phyloP scores from a whole-genome alignment of 2,797 vertebrate genomes.

The Acanthurus tractus region DNA sequence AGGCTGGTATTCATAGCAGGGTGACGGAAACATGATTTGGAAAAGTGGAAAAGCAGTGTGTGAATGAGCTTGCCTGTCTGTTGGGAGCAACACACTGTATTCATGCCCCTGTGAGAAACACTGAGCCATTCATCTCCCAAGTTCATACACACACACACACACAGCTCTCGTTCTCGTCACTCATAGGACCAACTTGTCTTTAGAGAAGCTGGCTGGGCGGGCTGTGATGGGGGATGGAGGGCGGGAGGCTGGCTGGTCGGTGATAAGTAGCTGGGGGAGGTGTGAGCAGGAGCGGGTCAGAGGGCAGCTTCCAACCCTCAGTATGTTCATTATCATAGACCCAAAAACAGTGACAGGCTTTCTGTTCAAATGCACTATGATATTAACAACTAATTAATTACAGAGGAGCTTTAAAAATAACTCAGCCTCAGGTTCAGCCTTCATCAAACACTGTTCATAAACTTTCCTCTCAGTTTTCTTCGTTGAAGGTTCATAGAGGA shows the following conservation, averaged over 20 bases:
- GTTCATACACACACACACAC: slow-evolving; percentile 22
- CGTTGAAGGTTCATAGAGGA: background rate
- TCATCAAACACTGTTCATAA: background rate
- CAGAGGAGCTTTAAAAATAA: slow-evolving; percentile 4
- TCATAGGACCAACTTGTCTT: slow-evolving; percentile 67
- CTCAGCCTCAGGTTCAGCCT: no score
- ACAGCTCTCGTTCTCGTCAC: slow-evolving; percentile 32
- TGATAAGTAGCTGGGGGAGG: slow-evolving; percentile 51
- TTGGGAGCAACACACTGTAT: slow-evolving; percentile 73
- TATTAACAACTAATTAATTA: background rate
- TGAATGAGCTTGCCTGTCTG: slow-evolving; percentile 76
- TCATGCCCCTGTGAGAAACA: slow-evolving; percentile 81
- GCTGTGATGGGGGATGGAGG: slow-evolving; percentile 45
- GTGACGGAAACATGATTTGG: slow-evolving; percentile 44
- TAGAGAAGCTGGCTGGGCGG: slow-evolving; percentile 27
- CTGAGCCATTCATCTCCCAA: slow-evolving; percentile 81
- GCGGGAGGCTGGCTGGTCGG: slow-evolving; percentile 10
- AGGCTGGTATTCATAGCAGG: slow-evolving; percentile 53
- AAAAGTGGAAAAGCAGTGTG: slow-evolving; percentile 74
- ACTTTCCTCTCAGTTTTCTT: background rate
- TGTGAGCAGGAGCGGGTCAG: slow-evolving; percentile 39
- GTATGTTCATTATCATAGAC: slow-evolving; percentile 34
- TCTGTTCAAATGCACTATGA: background rate
- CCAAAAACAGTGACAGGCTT: slow-evolving; percentile 6
- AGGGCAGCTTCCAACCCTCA: slow-evolving; percentile 24